Evolutionary conservation across 2,888 invertebrate genomes (phyloP).

Genomic region (Eretmocerus hayati): DNA sequence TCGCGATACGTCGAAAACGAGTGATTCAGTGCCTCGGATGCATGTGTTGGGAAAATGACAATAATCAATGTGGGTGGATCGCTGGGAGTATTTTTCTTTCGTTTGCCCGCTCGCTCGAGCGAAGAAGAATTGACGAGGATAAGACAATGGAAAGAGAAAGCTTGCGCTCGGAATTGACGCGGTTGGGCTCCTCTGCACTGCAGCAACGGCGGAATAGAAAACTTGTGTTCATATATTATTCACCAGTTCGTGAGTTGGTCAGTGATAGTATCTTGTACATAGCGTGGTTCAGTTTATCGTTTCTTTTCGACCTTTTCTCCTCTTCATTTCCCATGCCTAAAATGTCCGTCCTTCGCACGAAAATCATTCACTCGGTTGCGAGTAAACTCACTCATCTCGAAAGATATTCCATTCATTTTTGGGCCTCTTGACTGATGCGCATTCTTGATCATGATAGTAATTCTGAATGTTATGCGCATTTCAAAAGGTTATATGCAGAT

Average conservation of each 20-base stretch:
- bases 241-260: conserved; percentile 2
- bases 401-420: too few species aligned
- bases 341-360: too few species aligned
- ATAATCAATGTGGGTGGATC: conserved; percentile 11
- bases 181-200: background rate
- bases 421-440: too few species aligned
- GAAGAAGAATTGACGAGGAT: background rate
- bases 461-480: too few species aligned
- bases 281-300: background rate
- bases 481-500: too few species aligned
- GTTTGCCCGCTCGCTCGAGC: background rate
- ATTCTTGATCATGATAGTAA: too few species aligned
- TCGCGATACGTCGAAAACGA: background rate
- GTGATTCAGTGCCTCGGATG: background rate
- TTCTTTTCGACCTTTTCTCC: too few species aligned
- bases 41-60: conserved; percentile 10
- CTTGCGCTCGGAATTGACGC: background rate
- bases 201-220: background rate
- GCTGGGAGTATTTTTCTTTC: conserved; percentile 8
- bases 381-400: too few species aligned
- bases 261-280: conserved; percentile 10
- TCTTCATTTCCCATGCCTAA: too few species aligned
- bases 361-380: too few species aligned
- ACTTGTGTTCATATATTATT: background rate
- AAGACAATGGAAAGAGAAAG: background rate